These are phyloP conservation scores for Phataginus tricuspis DNA, from an alignment of 2,797 vertebrate genomes.

Conservation along the genomic window DNA sequence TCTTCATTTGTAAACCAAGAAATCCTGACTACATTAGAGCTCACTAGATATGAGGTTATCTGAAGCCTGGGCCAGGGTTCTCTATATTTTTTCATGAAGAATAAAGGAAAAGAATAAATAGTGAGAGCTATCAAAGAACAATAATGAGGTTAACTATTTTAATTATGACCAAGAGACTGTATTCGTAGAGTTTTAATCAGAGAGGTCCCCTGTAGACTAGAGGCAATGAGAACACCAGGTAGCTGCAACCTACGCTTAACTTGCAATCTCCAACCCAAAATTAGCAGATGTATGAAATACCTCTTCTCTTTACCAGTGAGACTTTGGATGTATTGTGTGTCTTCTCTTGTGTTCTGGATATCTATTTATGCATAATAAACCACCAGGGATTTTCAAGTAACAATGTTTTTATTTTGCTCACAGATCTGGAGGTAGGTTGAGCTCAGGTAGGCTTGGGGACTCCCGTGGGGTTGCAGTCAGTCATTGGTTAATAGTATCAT, in stretches of 20 bases:
- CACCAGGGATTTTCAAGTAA: neutral
- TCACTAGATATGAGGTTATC: neutral
- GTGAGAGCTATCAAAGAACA: neutral
- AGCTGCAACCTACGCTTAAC: neutral
- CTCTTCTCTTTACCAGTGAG: neutral
- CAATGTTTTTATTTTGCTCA: neutral
- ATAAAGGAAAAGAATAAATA: neutral
- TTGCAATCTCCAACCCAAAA: neutral
- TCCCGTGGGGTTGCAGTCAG: neutral
- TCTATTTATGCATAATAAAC: neutral
- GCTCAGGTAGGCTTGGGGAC: neutral
- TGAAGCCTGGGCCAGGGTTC: neutral
- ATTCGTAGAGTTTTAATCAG: neutral
- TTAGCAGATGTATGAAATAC: neutral
- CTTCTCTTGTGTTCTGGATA: neutral
- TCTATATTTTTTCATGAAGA: neutral
- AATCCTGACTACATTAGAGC: neutral
- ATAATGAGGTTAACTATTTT: neutral
- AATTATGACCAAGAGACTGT: neutral
- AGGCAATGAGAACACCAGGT: neutral
- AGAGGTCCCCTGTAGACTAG: neutral
- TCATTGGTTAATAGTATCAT: neutral
- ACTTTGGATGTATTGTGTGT: neutral
- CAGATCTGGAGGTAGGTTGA: neutral
- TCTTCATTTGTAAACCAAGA: neutral